Evolutionary conservation across 2,888 invertebrate species (phyloP).

Genomic region (Opisthograptis luteolata): DNA sequence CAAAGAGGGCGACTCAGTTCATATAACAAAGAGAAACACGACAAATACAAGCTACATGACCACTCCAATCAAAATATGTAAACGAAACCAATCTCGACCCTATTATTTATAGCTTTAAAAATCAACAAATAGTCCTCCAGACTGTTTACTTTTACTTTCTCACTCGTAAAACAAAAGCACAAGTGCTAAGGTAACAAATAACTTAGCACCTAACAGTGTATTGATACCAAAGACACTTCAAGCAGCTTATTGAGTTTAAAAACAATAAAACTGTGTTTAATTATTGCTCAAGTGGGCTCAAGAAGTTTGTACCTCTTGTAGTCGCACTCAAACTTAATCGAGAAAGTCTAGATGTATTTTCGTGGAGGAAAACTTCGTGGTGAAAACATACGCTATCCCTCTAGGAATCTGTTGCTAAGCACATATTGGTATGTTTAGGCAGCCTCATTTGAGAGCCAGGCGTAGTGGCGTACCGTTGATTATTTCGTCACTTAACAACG

Average conservation of each 20-base stretch:
- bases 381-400: no score
- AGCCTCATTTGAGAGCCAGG: no score
- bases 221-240: slow-evolving; percentile 5
- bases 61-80: no score
- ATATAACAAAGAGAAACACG: no score
- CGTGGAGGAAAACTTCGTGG: neutral
- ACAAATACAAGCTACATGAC: no score
- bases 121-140: neutral
- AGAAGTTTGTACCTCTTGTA: slow-evolving; percentile 3
- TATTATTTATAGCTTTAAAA: no score
- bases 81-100: no score
- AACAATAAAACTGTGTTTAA: slow-evolving; percentile 8
- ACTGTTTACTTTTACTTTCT: slow-evolving; percentile 11
- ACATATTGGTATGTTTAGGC: no score
- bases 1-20: no score
- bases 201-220: neutral
- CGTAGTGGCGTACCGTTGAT: no score
- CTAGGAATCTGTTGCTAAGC: no score
- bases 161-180: slow-evolving; percentile 11
- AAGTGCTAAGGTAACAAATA: slow-evolving; percentile 22
- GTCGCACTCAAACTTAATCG: neutral
- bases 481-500: no score
- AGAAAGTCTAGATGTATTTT: neutral
- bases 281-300: neutral
- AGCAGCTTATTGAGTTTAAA: slow-evolving; percentile 5